Percentiles rank a stretch among this genome's conserved stretches.
phyloP scores from a whole-genome alignment of 2,888 invertebrate genomes.

The Chrysolina haemoptera region DNA sequence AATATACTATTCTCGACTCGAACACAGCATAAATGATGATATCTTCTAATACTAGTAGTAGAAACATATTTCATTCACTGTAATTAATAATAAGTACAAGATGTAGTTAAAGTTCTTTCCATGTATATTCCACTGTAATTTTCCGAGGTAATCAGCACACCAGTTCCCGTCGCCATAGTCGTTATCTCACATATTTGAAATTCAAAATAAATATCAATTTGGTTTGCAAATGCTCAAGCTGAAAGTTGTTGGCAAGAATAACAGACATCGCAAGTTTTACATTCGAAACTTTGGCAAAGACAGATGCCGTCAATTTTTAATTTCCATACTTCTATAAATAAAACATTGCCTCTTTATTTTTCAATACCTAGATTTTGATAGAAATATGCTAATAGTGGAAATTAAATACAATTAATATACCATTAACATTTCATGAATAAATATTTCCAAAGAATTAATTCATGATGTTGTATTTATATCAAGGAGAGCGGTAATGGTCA shows the following conservation, averaged over 20 bases:
- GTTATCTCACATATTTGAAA: constrained; percentile 68
- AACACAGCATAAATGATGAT: too few species aligned
- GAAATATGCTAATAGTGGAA: neutral
- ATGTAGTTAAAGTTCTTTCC: too few species aligned
- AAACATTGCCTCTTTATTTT: neutral
- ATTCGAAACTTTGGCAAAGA: constrained; percentile 17
- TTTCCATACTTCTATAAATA: constrained; percentile 13
- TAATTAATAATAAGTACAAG: too few species aligned
- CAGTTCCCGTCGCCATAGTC: constrained; percentile 54
- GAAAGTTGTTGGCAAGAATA: constrained; percentile 57
- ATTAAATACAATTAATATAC: neutral
- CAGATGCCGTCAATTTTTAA: constrained; percentile 11
- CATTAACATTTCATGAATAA: too few species aligned
- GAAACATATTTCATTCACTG: too few species aligned
- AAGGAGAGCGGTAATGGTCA: too few species aligned
- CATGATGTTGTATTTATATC: too few species aligned
- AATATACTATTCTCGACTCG: too few species aligned
- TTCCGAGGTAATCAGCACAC: constrained; percentile 34
- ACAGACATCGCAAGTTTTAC: constrained; percentile 58
- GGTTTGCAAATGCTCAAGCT: constrained; percentile 70
- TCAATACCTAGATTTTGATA: constrained; percentile 11
- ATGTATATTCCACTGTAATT: constrained; percentile 12
- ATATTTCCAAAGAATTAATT: too few species aligned
- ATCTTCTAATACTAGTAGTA: too few species aligned
- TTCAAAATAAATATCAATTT: constrained; percentile 74